These are phyloP conservation scores for Rambutsinella grinnellia DNA, from an alignment of 2,888 invertebrate species.

Conservation along the genomic window DNA sequence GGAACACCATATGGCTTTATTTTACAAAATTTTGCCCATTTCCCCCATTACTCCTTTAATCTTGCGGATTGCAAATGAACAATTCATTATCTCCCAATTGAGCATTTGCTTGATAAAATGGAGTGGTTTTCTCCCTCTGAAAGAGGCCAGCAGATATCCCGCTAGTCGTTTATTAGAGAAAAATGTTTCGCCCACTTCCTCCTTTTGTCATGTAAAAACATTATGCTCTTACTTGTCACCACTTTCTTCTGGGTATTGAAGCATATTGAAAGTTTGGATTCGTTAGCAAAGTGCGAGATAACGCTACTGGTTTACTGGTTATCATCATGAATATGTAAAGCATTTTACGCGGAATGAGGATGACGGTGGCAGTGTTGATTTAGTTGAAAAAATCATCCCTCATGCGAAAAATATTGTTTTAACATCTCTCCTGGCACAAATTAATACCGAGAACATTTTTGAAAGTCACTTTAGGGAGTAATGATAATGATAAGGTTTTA, in stretches of 20 bases:
- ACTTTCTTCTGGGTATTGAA: no score
- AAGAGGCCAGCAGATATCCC: not conserved
- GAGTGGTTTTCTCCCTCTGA: not conserved
- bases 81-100: constrained; percentile 35
- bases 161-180: not conserved
- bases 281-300: no score
- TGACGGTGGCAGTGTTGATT: no score
- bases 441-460: not conserved
- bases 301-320: no score
- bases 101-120: not conserved
- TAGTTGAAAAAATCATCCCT: no score
- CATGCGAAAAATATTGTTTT: no score
- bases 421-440: not conserved
- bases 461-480: not conserved
- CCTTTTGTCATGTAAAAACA: not conserved
- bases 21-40: constrained; percentile 30
- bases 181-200: constrained; percentile 6
- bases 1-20: constrained; percentile 53
- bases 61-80: constrained; percentile 16
- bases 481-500: constrained; percentile 26
- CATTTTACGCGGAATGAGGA: no score
- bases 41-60: constrained; percentile 24
- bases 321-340: not conserved
- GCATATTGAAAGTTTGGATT: no score
- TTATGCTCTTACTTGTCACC: not conserved